phyloP scores from a whole-genome alignment of 2,113 vertebrate species.

The Gymnobelideus leadbeateri region DNA sequence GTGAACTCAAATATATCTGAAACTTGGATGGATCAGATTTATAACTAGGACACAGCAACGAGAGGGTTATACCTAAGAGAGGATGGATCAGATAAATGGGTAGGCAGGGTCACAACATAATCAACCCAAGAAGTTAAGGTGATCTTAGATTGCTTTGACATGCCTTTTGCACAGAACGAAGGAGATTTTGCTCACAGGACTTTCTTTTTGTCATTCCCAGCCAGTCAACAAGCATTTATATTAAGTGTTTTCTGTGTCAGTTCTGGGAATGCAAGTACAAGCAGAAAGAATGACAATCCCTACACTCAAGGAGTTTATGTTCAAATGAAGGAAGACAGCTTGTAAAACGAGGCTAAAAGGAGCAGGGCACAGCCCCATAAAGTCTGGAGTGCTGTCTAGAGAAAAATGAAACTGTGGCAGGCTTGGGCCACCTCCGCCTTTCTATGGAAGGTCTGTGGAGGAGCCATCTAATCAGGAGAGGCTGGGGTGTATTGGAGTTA shows the following conservation, averaged over 20 bases:
- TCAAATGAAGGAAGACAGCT: background rate
- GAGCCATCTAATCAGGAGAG: background rate
- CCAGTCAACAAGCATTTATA: background rate
- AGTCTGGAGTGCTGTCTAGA: background rate
- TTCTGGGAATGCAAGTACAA: background rate
- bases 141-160: background rate
- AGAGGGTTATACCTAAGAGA: background rate
- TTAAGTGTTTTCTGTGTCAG: background rate
- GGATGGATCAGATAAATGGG: background rate
- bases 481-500: background rate
- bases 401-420: background rate
- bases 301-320: background rate
- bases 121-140: background rate
- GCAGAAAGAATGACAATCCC: background rate
- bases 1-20: background rate
- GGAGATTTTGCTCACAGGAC: background rate
- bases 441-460: background rate
- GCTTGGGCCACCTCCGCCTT: too few species aligned
- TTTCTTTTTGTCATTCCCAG: background rate
- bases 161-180: background rate
- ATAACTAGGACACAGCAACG: background rate
- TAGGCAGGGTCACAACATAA: background rate
- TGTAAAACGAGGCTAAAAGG: background rate
- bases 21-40: background rate
- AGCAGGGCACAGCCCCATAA: background rate